A percentile compares a stretch with the other conserved stretches of the same genome.
These are phyloP conservation scores for Xiphophorus maculatus DNA, from an alignment of 2,113 vertebrate genomes.

Conservation along the genomic window DNA sequence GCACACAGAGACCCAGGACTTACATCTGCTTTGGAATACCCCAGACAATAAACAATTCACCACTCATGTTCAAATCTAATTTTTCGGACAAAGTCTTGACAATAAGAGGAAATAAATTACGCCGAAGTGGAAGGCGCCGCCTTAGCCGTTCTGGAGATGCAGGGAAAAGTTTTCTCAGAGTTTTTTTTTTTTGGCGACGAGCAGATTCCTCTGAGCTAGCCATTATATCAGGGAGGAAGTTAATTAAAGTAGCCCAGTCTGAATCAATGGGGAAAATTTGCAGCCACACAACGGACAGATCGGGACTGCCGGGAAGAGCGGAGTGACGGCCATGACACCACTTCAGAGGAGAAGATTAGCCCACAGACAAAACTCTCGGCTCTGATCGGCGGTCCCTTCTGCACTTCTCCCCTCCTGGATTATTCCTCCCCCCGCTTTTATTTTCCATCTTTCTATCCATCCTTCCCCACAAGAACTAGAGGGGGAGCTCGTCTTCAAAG, in stretches of 20 bases:
- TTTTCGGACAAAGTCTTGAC: constrained; percentile 75
- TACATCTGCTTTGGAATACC: constrained; percentile 74
- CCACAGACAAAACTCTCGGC: constrained; percentile 75
- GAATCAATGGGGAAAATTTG: constrained; percentile 82
- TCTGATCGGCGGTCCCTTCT: constrained; percentile 63
- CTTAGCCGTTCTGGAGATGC: constrained; percentile 56
- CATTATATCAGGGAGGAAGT: constrained; percentile 82
- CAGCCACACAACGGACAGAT: constrained; percentile 52
- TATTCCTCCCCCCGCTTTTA: constrained; percentile 63
- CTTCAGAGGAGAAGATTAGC: constrained; percentile 81
- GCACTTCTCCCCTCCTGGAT: constrained; percentile 72
- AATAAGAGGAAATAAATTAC: constrained; percentile 77
- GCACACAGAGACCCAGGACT: constrained; percentile 74
- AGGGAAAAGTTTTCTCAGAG: constrained; percentile 73
- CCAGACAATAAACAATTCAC: constrained; percentile 85
- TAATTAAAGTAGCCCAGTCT: constrained; percentile 83
- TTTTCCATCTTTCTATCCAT: constrained; percentile 68
- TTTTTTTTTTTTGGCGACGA: constrained; percentile 67
- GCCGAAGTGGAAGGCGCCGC: constrained; percentile 48
- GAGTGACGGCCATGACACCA: constrained; percentile 82
- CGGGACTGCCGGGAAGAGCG: constrained; percentile 67
- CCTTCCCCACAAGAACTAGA: constrained; percentile 69
- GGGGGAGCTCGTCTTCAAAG: constrained; percentile 71
- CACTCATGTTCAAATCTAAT: constrained; percentile 76
- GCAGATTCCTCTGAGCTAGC: constrained; percentile 76